Evolutionary conservation across 2,113 vertebrate species (phyloP).

Genomic region (Phaethon lepturus): DNA sequence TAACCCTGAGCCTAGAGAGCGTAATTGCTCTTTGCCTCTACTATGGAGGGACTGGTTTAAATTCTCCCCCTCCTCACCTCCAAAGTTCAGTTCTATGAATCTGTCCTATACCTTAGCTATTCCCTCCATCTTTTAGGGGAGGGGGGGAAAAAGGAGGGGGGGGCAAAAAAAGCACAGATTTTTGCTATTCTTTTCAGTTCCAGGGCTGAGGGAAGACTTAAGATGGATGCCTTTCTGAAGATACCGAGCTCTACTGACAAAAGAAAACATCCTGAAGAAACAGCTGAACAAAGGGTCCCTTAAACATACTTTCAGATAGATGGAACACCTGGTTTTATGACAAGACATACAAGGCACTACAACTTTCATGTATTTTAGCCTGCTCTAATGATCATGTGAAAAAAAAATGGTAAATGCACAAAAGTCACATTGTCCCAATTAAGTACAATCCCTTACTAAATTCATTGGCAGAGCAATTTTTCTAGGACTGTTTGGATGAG

Average conservation of each 20-base stretch:
- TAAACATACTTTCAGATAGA: not conserved
- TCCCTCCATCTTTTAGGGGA: not conserved
- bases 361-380: not conserved
- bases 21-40: not conserved
- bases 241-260: not conserved
- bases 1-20: not conserved
- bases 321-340: not conserved
- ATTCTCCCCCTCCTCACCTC: not conserved
- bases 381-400: not conserved
- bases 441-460: not conserved
- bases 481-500: conserved; percentile 16
- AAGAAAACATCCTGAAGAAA: not conserved
- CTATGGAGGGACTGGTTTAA: not conserved
- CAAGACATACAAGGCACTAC: not conserved
- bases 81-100: not conserved
- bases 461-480: not conserved
- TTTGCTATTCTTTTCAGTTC: not conserved
- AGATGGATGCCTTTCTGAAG: not conserved
- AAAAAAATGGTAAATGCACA: not conserved
- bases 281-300: not conserved
- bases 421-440: conserved; percentile 1
- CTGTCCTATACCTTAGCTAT: not conserved
- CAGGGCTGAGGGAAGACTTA: not conserved
- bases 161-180: not conserved
- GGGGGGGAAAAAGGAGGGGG: no score